Evolutionary conservation across 1,140 invertebrate species (phyloP).

Genomic region (Linepithema humile): DNA sequence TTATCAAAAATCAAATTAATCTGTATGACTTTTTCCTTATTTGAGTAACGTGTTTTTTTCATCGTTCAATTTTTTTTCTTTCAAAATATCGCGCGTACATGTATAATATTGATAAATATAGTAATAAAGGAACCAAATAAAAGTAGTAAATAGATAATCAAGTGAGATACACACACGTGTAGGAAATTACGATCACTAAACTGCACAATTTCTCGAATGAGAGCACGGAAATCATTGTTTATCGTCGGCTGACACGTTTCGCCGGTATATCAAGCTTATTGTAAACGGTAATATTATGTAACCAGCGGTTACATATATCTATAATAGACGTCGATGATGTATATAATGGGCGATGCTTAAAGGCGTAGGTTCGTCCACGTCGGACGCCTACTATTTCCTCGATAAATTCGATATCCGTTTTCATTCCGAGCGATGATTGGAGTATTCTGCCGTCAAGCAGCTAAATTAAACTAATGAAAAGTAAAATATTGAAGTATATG

Average conservation of each 20-base stretch:
- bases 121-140: neutral
- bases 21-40: neutral
- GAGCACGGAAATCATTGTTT: constrained; percentile 75
- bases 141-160: constrained; percentile 18
- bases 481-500: neutral
- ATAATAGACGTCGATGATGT: constrained; percentile 44
- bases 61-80: no score
- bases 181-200: constrained; percentile 31
- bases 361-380: constrained; percentile 42
- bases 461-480: neutral
- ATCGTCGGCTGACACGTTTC: constrained; percentile 71
- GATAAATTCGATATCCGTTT: constrained; percentile 65
- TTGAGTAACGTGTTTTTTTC: neutral
- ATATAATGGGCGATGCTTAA: constrained; percentile 59
- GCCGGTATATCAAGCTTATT: constrained; percentile 62
- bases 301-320: constrained; percentile 47
- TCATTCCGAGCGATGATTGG: neutral
- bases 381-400: constrained; percentile 57
- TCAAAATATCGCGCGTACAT: neutral
- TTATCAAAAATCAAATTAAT: neutral
- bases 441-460: neutral
- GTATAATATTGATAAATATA: neutral
- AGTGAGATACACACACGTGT: constrained; percentile 30
- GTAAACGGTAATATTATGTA: constrained; percentile 71
- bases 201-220: constrained; percentile 45